phyloP scores from a whole-genome alignment of 2,888 invertebrate species.

The Harpagoxenus sublaevis region DNA sequence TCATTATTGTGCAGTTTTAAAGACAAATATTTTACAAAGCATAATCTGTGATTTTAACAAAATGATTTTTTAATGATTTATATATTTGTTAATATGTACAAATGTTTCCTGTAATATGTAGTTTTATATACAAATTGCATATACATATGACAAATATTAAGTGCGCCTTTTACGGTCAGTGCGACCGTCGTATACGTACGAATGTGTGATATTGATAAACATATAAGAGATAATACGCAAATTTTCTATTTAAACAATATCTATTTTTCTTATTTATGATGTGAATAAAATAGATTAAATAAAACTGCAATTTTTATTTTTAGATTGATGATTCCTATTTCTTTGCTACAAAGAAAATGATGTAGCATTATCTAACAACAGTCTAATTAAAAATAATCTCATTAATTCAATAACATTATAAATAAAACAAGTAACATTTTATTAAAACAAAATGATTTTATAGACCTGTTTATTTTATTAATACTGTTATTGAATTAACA shows the following conservation, averaged over 20 bases:
- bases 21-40: background rate
- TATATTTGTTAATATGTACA: slow-evolving; percentile 10
- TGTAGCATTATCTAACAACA: background rate
- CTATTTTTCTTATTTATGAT: background rate
- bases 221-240: background rate
- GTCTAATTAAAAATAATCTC: background rate
- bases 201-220: background rate
- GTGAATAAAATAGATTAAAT: slow-evolving; percentile 19
- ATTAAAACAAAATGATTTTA: background rate
- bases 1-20: background rate
- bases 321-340: background rate
- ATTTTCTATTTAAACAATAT: slow-evolving; percentile 2
- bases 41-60: slow-evolving; percentile 4
- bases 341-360: background rate
- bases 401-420: background rate
- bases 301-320: background rate
- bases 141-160: background rate
- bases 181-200: background rate
- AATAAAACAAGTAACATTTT: background rate
- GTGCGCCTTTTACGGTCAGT: background rate
- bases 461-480: background rate
- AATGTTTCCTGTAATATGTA: slow-evolving; percentile 8
- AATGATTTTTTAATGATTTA: background rate
- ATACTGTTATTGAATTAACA: background rate
- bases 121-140: background rate